phyloP scores from a whole-genome alignment of 2,888 invertebrate genomes.

The Salpingus planirostris region DNA sequence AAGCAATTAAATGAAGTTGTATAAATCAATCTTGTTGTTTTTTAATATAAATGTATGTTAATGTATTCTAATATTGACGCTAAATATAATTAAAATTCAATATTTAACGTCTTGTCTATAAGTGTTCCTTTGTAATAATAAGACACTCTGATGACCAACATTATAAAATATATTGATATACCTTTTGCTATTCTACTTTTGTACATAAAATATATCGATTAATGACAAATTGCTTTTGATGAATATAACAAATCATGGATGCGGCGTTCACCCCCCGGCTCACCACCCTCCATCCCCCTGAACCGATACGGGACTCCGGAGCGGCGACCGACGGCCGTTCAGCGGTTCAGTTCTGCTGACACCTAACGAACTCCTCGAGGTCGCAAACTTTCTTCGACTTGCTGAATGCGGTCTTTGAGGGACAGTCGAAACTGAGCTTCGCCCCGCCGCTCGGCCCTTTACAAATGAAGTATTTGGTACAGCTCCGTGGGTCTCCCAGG shows the following conservation, averaged over 20 bases:
- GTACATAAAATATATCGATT: conserved; percentile 21
- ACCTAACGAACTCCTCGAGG: too few relatives aligned
- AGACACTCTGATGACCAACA: too few relatives aligned
- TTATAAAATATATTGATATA: conserved; percentile 13
- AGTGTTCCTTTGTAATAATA: conserved; percentile 22
- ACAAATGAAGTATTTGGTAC: not conserved
- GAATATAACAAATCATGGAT: too few relatives aligned
- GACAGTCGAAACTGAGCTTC: not conserved
- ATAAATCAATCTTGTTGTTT: conserved; percentile 39
- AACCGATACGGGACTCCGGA: too few relatives aligned
- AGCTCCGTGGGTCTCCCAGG: not conserved
- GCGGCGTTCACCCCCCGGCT: too few relatives aligned
- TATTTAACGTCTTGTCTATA: conserved; percentile 23
- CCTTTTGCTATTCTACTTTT: conserved; percentile 17
- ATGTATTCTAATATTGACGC: conserved; percentile 37
- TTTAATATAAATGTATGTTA: conserved; percentile 40
- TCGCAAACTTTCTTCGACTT: not conserved
- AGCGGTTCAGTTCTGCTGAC: too few relatives aligned
- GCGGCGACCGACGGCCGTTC: too few relatives aligned
- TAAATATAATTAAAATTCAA: conserved; percentile 38
- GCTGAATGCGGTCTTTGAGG: not conserved
- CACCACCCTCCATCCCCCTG: too few relatives aligned
- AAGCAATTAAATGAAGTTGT: conserved; percentile 33
- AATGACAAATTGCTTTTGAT: too few relatives aligned
- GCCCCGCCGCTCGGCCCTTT: not conserved